Percentiles rank a stretch among this genome's conserved stretches.
Evolutionary conservation across 2,797 vertebrate genomes (phyloP).

Genomic region (Muscicapa comitata): DNA sequence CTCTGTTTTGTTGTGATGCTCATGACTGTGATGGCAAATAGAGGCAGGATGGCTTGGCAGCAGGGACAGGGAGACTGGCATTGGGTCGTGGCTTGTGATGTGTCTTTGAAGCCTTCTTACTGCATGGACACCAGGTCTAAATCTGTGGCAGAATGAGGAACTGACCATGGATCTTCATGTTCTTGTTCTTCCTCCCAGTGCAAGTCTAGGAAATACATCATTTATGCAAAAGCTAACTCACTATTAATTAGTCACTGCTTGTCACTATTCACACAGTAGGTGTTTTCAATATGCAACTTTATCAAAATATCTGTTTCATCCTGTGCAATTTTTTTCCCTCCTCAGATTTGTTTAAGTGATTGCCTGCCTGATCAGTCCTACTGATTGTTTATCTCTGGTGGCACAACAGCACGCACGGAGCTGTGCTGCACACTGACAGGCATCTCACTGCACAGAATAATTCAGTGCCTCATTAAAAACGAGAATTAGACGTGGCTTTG

Average conservation of each 20-base stretch:
- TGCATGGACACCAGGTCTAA: not conserved
- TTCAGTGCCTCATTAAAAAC: constrained; percentile 59
- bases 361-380: constrained; percentile 46
- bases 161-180: not conserved
- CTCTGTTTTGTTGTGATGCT: not conserved
- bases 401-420: not conserved
- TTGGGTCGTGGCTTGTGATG: not conserved
- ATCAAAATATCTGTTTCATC: constrained; percentile 30
- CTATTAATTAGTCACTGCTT: not conserved
- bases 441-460: constrained; percentile 34
- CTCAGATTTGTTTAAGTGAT: constrained; percentile 65
- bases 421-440: not conserved
- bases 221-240: not conserved
- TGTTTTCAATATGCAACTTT: not conserved
- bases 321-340: not conserved
- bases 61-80: not conserved
- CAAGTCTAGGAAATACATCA: not conserved
- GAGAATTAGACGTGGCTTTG: constrained; percentile 35
- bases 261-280: not conserved
- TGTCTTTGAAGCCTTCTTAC: not conserved
- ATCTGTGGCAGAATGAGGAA: not conserved
- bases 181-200: not conserved
- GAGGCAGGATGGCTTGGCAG: not conserved
- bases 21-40: rapidly evolving
- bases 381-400: constrained; percentile 62